These are phyloP conservation scores for Neogobius melanostomus DNA, from an alignment of 2,113 vertebrate species.

Conservation along the genomic window DNA sequence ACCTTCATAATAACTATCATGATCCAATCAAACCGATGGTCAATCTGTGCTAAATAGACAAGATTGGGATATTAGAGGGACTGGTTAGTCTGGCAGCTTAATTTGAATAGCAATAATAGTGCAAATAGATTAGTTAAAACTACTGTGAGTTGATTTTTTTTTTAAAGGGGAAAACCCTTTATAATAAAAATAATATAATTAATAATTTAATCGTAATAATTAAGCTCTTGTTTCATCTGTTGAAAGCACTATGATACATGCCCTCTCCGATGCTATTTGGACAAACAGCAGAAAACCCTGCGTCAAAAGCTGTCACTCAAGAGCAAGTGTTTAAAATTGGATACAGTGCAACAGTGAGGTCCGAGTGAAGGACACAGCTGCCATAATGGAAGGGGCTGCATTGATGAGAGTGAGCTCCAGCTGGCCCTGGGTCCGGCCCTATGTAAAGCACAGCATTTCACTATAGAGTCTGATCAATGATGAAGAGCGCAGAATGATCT, in stretches of 20 bases:
- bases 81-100: slow-evolving; percentile 6
- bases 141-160: not conserved
- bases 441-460: not conserved
- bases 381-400: slow-evolving; percentile 14
- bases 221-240: not conserved
- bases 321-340: slow-evolving; percentile 1
- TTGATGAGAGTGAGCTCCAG: slow-evolving; percentile 30
- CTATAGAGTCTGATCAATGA: slow-evolving; percentile 29
- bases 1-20: not conserved
- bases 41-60: not conserved
- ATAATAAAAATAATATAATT: not conserved
- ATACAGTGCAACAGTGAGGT: not conserved
- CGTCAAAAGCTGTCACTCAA: not conserved
- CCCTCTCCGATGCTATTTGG: not conserved
- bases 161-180: not conserved
- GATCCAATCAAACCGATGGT: slow-evolving; percentile 1
- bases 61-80: not conserved
- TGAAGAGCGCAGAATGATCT: slow-evolving; percentile 18
- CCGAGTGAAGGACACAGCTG: slow-evolving; percentile 4
- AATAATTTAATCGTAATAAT: not conserved
- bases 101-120: not conserved
- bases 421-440: slow-evolving; percentile 13
- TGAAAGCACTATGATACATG: not conserved
- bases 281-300: not conserved
- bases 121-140: not conserved